Evolutionary conservation across 1,140 invertebrate species (phyloP), one percentile per base, ranked within the genome.

Genomic region (Caerostris extrusa): DNA sequence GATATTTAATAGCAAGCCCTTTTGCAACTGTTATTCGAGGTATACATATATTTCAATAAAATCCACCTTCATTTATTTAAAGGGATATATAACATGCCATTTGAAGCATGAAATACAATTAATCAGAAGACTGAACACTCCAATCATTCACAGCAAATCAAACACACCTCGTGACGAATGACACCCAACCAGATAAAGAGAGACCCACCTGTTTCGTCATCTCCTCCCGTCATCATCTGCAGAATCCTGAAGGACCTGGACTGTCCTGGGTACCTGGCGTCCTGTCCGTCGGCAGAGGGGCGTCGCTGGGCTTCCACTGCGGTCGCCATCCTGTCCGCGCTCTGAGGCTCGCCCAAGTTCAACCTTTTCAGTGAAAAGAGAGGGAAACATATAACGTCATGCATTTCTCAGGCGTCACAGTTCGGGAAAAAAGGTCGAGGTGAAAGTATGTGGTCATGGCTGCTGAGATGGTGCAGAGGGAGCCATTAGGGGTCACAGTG

Each of bases 241-340:
- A 98, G 96, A 95, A 98, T 97, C 95, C 97, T 97, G 96, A 98
- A 98, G 53, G 98, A 98, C 95, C 92, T 87, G 57, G 92, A 93
- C 57, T 93, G 92, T 88, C 92, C 92, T 7, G 69, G 71, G 34
- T 57, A 77, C 85, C 69, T 88, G 58, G 91, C 61, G 91, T 93
- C 91, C 58, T 88, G 64, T 19, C 50, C 61, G n/a, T 87, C 83
- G 69, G 92, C 34, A 19, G 85, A 60, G 17, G 53, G 19, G 12
- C 67, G 91, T 17, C 81, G 60, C 8, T 92, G 91, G 82, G 58
- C 7, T 4, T 92, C 81, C 50, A 93, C 92, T 19, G 92, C 92
- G 60, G 91, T 77, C 67, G 92, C 83, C 92, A 93, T 93, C 81
- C 90, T 85, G 50, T 83, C 82, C 5, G 14, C 50, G 5, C 17